These are phyloP conservation scores for Enchytraeus crypticus DNA, from an alignment of 2,888 invertebrate genomes.

Conservation along the genomic window DNA sequence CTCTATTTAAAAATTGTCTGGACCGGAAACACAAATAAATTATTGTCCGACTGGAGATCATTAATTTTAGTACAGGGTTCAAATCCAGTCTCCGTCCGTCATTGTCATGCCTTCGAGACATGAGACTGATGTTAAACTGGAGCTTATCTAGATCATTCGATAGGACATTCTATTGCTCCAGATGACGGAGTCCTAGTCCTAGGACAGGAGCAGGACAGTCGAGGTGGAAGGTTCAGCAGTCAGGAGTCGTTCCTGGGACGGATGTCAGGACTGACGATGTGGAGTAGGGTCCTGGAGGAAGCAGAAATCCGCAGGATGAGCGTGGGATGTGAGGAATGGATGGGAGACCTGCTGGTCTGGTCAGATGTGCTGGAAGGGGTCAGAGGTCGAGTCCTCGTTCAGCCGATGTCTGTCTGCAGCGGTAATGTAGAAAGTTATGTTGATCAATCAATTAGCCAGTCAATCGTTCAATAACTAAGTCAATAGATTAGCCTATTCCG, in stretches of 20 bases:
- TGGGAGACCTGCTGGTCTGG: constrained; percentile 59
- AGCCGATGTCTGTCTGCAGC: constrained; percentile 56
- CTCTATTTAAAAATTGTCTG: no score
- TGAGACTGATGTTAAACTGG: no score
- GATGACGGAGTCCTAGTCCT: constrained; percentile 57
- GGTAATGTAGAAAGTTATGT: no score
- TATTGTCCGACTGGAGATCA: no score
- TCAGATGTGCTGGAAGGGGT: constrained; percentile 55
- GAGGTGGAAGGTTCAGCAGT: constrained; percentile 59
- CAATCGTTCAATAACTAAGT: neutral
- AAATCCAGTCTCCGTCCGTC: no score
- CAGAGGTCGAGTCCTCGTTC: constrained; percentile 54
- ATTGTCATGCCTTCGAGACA: no score
- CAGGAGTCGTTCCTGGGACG: constrained; percentile 62
- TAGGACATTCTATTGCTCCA: no score
- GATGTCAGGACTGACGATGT: constrained; percentile 58
- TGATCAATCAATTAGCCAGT: neutral
- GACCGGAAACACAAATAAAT: no score
- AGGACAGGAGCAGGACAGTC: constrained; percentile 62
- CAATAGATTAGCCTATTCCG: no score
- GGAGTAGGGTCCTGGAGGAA: constrained; percentile 52
- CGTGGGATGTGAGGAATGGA: constrained; percentile 46
- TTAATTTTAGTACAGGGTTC: no score
- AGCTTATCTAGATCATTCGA: no score
- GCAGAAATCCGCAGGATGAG: constrained; percentile 45